A percentile compares a stretch with the other conserved stretches of the same genome.
Evolutionary conservation across 2,888 invertebrate species (phyloP).

Genomic region (Drosophila suboccidentalis): DNA sequence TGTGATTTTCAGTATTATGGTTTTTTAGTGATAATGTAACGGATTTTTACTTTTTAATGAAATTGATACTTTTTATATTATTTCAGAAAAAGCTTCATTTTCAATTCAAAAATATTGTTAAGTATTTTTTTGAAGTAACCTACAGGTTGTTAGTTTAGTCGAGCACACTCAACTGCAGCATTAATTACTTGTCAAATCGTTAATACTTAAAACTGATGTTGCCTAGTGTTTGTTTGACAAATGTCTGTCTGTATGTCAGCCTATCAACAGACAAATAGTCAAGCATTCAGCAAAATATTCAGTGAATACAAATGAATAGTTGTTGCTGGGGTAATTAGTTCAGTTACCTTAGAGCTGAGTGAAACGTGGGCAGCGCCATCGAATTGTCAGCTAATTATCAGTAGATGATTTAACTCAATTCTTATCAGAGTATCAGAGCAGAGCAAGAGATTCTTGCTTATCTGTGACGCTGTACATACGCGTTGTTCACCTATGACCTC

Average conservation of each 20-base stretch:
- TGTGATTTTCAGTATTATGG: too few species aligned
- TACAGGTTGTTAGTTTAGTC: neutral
- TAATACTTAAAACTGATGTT: neutral
- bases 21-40: too few species aligned
- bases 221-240: slow-evolving; percentile 30
- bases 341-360: slow-evolving; percentile 30
- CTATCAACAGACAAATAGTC: slow-evolving; percentile 32
- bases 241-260: slow-evolving; percentile 28
- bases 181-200: neutral
- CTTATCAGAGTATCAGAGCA: slow-evolving; percentile 27
- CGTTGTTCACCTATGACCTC: slow-evolving; percentile 32
- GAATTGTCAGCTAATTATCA: slow-evolving; percentile 1
- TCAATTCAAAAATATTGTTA: too few species aligned
- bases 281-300: neutral
- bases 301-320: slow-evolving; percentile 15
- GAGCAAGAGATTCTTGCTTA: slow-evolving; percentile 8
- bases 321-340: slow-evolving; percentile 48
- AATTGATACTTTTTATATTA: too few species aligned
- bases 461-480: slow-evolving; percentile 22
- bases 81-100: too few species aligned
- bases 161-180: neutral
- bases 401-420: neutral
- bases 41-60: too few species aligned
- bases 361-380: too few species aligned
- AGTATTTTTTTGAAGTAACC: neutral